These are phyloP conservation scores for Sarcophaga peregrina DNA, from an alignment of 1,140 invertebrate genomes.

Conservation along the genomic window DNA sequence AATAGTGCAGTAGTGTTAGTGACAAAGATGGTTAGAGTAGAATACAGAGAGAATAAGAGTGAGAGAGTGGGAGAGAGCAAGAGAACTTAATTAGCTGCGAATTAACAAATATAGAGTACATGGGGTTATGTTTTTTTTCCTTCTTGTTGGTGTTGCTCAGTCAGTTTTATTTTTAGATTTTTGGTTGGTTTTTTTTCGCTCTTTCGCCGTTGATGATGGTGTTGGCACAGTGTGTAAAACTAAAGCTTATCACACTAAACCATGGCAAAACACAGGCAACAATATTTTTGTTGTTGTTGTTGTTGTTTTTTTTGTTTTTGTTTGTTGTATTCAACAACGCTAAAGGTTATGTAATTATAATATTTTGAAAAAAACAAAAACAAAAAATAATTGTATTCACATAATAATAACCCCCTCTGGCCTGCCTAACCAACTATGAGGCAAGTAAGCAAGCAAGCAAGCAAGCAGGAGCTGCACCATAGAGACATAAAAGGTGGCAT, in stretches of 20 bases:
- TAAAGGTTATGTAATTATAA: conserved; percentile 25
- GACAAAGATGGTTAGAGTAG: neutral
- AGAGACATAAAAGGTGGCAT: neutral
- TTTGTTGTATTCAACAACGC: conserved; percentile 6
- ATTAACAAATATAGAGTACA: neutral
- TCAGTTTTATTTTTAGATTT: too few relatives aligned
- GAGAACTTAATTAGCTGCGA: conserved; percentile 22
- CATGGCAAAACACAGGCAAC: neutral
- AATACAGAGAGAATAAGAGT: neutral
- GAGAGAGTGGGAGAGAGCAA: neutral
- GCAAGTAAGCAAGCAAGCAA: neutral
- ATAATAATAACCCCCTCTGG: too few relatives aligned
- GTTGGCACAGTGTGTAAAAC: neutral
- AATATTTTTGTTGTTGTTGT: too few relatives aligned
- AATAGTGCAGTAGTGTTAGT: too few relatives aligned
- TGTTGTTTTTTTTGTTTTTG: too few relatives aligned
- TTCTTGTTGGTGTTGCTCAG: too few relatives aligned
- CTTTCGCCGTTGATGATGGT: neutral
- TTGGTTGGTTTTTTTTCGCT: neutral
- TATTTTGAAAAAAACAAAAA: neutral
- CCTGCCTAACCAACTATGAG: too few relatives aligned
- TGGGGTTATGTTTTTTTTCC: too few relatives aligned
- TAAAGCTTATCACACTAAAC: neutral
- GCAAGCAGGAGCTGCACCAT: neutral
- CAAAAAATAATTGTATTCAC: neutral